phyloP scores from a whole-genome alignment of 2,888 invertebrate species.

The Fabriciana adippe region DNA sequence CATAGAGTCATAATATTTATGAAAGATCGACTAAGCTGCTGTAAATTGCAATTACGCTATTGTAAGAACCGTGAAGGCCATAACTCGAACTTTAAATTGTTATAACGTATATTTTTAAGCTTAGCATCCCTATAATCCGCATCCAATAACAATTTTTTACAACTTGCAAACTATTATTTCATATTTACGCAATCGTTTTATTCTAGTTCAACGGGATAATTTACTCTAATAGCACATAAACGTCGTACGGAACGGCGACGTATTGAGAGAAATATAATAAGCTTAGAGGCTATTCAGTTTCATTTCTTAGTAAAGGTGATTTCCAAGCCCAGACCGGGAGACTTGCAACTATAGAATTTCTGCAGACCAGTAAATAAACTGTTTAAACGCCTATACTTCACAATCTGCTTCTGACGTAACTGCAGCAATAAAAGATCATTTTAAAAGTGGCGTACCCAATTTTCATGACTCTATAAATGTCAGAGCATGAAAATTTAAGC shows the following conservation, averaged over 20 bases:
- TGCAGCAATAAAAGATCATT: constrained; percentile 51
- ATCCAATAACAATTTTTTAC: constrained; percentile 39
- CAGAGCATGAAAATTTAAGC: constrained; percentile 58
- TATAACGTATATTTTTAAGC: constrained; percentile 33
- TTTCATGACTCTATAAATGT: constrained; percentile 53
- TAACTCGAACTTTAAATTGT: constrained; percentile 32
- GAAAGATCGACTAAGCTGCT: constrained; percentile 27
- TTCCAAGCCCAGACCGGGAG: constrained; percentile 45
- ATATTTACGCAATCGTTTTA: constrained; percentile 43
- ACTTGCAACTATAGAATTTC: constrained; percentile 47
- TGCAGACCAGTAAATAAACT: constrained; percentile 59
- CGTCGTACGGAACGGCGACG: constrained; percentile 55
- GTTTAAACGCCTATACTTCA: constrained; percentile 67
- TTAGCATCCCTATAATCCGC: constrained; percentile 31
- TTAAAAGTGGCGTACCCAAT: constrained; percentile 50
- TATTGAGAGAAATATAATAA: constrained; percentile 63
- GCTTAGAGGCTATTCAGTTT: constrained; percentile 58
- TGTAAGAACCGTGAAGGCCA: constrained; percentile 31
- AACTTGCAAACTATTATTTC: constrained; percentile 40
- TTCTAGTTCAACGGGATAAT: constrained; percentile 49
- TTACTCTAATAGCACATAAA: constrained; percentile 57
- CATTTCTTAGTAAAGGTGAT: constrained; percentile 60
- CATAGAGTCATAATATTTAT: constrained; percentile 5
- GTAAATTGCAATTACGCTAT: constrained; percentile 34
- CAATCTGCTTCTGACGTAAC: constrained; percentile 62